These are phyloP conservation scores for Astyanax mexicanus DNA, from an alignment of 2,797 vertebrate species.

Conservation along the genomic window DNA sequence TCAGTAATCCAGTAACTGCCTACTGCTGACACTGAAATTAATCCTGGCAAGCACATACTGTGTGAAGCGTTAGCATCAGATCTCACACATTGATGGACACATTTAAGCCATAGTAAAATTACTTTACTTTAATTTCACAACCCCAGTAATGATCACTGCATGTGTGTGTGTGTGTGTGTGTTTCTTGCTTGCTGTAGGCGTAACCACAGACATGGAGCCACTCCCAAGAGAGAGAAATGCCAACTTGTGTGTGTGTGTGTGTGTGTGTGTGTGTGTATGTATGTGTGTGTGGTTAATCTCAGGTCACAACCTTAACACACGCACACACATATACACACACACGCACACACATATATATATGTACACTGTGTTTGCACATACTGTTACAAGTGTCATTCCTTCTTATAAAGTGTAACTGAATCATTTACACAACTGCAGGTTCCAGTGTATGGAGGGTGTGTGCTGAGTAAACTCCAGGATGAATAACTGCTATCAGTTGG, in stretches of 20 bases:
- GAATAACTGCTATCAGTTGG: conserved; percentile 65
- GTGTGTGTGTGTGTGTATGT: conserved; percentile 17
- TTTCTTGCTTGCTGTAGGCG: conserved; percentile 23
- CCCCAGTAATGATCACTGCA: conserved; percentile 38
- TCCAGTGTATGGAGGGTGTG: background rate
- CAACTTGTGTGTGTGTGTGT: conserved; percentile 36
- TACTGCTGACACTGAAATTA: background rate
- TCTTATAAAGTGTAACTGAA: background rate
- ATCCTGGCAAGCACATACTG: too few relatives aligned
- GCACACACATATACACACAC: conserved; percentile 2
- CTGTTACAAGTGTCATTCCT: conserved; percentile 3
- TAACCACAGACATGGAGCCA: conserved; percentile 40
- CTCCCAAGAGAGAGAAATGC: conserved; percentile 36
- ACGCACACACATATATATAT: conserved; percentile 1
- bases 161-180: conserved; percentile 39
- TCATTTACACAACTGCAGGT: background rate
- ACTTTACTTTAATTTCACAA: conserved; percentile 48
- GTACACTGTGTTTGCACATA: background rate
- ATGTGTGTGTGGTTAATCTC: conserved; percentile 31
- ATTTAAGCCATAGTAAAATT: conserved; percentile 39
- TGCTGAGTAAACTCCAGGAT: conserved; percentile 26
- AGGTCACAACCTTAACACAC: background rate
- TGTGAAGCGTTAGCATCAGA: too few relatives aligned
- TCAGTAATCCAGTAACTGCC: background rate
- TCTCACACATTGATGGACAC: conserved; percentile 5